Conservation (phyloP, 2,113 vertebrate genomes). For the Anser cygnoides region DNA sequence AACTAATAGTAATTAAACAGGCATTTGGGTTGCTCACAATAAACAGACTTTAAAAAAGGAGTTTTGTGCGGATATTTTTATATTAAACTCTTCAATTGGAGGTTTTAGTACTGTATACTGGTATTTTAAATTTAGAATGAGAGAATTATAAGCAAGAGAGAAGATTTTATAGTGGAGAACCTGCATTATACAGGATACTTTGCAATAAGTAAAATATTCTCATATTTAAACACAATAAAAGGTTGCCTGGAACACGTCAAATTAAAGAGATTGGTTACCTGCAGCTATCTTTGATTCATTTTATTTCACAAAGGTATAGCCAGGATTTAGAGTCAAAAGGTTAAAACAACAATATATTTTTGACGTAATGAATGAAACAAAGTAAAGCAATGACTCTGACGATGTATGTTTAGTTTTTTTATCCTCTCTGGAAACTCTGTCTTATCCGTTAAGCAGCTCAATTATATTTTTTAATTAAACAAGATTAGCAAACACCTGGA, state of each 20-base stretch:
- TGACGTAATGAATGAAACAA: conserved; percentile 1
- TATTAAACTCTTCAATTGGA: conserved; percentile 76
- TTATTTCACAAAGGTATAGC: conserved; percentile 36
- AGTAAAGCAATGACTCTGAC: conserved; percentile 4
- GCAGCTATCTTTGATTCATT: conserved; percentile 37
- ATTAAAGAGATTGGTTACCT: conserved; percentile 46
- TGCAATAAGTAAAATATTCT: conserved; percentile 75
- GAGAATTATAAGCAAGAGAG: conserved; percentile 44
- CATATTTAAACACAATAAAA: conserved; percentile 59
- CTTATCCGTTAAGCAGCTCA: conserved; percentile 8
- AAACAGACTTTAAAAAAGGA: conserved; percentile 81
- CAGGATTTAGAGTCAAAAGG: conserved; percentile 31
- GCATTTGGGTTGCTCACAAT: conserved; percentile 77
- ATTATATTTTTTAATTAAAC: conserved; percentile 1
- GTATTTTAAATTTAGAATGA: conserved; percentile 73
- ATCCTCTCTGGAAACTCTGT: conserved; percentile 17
- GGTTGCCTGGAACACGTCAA: conserved; percentile 40
- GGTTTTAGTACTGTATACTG: conserved; percentile 75
- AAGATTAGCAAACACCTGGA: conserved; percentile 2
- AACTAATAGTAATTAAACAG: conserved; percentile 71
- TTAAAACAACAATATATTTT: not conserved
- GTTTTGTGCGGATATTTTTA: conserved; percentile 84
- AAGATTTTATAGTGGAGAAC: conserved; percentile 67
- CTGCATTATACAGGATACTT: conserved; percentile 69
- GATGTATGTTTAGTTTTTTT: not conserved